Evolutionary conservation across 1,140 invertebrate genomes (phyloP).

Genomic region (Zaprionus nigranus): DNA sequence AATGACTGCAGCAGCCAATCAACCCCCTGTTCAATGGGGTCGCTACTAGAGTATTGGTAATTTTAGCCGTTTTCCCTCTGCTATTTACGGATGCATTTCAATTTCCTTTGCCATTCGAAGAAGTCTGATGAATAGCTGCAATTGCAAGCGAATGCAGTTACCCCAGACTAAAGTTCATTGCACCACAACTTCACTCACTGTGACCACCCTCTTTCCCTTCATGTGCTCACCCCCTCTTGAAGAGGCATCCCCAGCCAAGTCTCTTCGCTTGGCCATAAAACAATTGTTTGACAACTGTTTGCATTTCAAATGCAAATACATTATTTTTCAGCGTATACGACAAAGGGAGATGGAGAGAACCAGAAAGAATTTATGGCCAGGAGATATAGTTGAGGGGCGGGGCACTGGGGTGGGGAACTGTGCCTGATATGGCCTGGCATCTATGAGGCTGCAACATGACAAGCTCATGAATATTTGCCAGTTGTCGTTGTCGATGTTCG

Average conservation of each 20-base stretch:
- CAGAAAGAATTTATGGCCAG: conserved; percentile 35
- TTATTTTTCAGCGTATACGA: conserved; percentile 35
- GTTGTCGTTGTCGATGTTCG: conserved; percentile 49
- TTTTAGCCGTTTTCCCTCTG: conserved; percentile 12
- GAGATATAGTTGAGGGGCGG: neutral
- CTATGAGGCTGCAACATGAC: conserved; percentile 48
- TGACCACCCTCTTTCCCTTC: neutral
- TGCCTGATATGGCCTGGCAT: conserved; percentile 20
- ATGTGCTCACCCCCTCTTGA: neutral
- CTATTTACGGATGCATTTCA: conserved; percentile 33
- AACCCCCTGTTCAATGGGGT: conserved; percentile 16
- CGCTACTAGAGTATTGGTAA: neutral
- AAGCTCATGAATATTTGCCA: conserved; percentile 59
- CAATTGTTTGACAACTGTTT: conserved; percentile 39
- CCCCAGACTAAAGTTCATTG: neutral
- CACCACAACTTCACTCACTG: neutral
- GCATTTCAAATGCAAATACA: conserved; percentile 54
- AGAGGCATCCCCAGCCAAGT: neutral
- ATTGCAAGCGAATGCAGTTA: neutral
- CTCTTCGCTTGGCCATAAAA: conserved; percentile 26
- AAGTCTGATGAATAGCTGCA: conserved; percentile 24
- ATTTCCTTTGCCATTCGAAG: conserved; percentile 27
- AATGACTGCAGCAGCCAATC: conserved; percentile 8
- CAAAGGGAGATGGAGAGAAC: neutral
- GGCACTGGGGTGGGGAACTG: neutral